phyloP scores from a whole-genome alignment of 2,797 vertebrate genomes.

The Rhinichthys osculus region DNA sequence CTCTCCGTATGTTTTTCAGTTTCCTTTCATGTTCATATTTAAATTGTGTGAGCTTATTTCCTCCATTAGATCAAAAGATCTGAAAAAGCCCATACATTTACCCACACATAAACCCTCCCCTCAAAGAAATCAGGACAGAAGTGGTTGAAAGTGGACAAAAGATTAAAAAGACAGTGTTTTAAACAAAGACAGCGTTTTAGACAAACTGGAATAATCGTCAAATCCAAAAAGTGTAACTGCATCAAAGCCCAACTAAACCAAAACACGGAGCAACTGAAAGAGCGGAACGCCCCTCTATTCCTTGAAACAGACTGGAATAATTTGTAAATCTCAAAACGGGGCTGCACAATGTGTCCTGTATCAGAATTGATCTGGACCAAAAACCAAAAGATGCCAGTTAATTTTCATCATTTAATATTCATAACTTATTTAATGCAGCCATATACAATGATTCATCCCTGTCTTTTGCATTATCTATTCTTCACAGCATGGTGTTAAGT shows the following conservation, averaged over 20 bases:
- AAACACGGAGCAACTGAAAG: neutral
- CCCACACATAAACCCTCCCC: no score
- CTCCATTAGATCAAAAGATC: no score
- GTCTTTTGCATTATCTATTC: neutral
- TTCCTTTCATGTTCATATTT: no score
- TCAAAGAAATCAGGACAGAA: no score
- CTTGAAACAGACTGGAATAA: neutral
- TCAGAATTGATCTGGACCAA: neutral
- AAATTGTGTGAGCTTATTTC: no score
- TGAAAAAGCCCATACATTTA: no score
- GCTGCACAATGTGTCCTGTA: neutral
- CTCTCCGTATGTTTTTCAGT: no score
- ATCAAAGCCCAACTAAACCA: neutral
- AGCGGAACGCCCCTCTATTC: neutral
- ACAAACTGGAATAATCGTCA: neutral
- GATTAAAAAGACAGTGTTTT: no score
- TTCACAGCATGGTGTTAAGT: neutral
- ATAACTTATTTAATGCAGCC: neutral
- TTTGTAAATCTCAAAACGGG: constrained; percentile 1
- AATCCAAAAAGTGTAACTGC: neutral
- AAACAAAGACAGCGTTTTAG: no score
- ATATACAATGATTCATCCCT: neutral
- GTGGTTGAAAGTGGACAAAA: no score
- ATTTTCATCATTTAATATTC: neutral
- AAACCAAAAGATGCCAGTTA: neutral